Evolutionary conservation across 2,888 invertebrate genomes (phyloP).

Genomic region (Leucophora obtusa): DNA sequence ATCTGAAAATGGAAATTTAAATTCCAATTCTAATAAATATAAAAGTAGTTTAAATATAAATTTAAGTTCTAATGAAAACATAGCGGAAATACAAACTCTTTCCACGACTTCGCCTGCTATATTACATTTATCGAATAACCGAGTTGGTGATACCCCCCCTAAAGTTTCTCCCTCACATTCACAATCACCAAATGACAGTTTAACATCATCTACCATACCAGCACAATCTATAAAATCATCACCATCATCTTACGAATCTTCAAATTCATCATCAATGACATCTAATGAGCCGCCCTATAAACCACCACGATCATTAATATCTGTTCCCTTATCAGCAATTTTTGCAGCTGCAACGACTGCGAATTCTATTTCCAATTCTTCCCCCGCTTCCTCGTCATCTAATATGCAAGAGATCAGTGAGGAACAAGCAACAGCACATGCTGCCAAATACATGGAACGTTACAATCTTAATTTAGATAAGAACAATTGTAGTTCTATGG

Average conservation of each 20-base stretch:
- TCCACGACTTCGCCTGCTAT: constrained; percentile 38
- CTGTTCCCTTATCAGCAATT: neutral
- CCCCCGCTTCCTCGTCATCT: constrained; percentile 44
- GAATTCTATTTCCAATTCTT: neutral
- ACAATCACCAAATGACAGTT: constrained; percentile 6
- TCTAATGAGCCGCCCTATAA: constrained; percentile 53
- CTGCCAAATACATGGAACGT: constrained; percentile 73
- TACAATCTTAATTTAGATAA: constrained; percentile 78
- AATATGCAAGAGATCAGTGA: constrained; percentile 72
- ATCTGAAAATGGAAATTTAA: constrained; percentile 11
- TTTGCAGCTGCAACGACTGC: neutral
- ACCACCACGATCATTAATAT: constrained; percentile 42
- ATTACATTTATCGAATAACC: constrained; percentile 34
- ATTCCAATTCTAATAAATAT: constrained; percentile 50
- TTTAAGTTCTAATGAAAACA: constrained; percentile 44
- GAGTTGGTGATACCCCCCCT: neutral
- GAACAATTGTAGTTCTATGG: constrained; percentile 78
- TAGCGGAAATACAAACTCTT: constrained; percentile 22
- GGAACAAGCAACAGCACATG: constrained; percentile 69
- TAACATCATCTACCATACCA: constrained; percentile 9
- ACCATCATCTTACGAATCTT: constrained; percentile 17
- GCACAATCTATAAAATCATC: constrained; percentile 14
- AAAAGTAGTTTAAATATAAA: constrained; percentile 61
- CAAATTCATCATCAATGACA: constrained; percentile 25
- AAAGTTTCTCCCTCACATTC: constrained; percentile 18